Evolutionary conservation across 2,113 vertebrate genomes (phyloP).

Genomic region (Caranx ignobilis): DNA sequence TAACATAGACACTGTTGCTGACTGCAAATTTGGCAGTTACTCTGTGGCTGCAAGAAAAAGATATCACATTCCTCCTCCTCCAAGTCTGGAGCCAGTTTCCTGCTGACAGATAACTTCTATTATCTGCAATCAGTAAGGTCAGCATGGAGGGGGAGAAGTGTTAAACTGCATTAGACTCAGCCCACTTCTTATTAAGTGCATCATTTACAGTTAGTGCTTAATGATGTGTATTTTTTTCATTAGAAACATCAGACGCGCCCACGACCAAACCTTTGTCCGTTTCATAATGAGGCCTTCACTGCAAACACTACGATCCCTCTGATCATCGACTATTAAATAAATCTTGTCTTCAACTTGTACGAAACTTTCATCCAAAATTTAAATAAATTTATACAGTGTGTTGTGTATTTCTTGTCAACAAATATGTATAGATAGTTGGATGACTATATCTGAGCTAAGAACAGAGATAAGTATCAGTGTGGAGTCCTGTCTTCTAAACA

Average conservation of each 20-base stretch:
- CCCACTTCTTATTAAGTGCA: constrained; percentile 52
- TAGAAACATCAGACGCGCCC: background rate
- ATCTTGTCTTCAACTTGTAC: background rate
- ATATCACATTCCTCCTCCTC: constrained; percentile 41
- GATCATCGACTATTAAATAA: too few relatives aligned
- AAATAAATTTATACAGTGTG: background rate
- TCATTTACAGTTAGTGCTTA: background rate
- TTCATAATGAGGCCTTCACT: background rate
- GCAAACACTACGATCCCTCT: too few relatives aligned
- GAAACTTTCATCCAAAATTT: background rate
- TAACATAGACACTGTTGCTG: background rate
- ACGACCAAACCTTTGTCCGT: background rate
- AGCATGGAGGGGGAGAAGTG: background rate
- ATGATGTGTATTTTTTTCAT: background rate
- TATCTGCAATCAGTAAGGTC: constrained; percentile 54
- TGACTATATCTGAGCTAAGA: background rate
- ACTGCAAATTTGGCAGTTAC: constrained; percentile 1
- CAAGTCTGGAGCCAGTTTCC: constrained; percentile 57
- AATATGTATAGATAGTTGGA: background rate
- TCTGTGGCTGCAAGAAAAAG: constrained; percentile 14
- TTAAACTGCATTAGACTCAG: background rate
- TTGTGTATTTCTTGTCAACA: background rate
- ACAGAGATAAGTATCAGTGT: constrained; percentile 10
- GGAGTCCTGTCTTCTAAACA: constrained; percentile 23
- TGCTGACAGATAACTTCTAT: constrained; percentile 61